Percentiles rank a stretch among this genome's conserved stretches.
Evolutionary conservation across 2,113 vertebrate species (phyloP).

Genomic region (Rallus limicola): DNA sequence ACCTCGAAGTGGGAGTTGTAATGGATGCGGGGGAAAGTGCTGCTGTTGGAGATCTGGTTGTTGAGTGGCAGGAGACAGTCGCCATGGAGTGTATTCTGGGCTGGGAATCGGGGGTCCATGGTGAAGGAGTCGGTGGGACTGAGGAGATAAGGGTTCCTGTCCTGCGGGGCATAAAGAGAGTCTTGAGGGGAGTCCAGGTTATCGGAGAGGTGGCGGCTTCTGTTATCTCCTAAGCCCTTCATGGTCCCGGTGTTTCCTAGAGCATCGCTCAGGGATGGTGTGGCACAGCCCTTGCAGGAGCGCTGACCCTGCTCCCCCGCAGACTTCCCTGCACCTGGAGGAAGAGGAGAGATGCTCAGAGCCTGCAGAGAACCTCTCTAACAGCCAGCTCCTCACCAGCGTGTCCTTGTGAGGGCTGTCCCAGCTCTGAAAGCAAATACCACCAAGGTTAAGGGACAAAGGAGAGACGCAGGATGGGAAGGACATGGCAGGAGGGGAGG

Average conservation of each 20-base stretch:
- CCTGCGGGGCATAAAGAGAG: constrained; percentile 84
- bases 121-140: constrained; percentile 91
- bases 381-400: not conserved
- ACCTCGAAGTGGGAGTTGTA: constrained; percentile 97
- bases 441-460: not conserved
- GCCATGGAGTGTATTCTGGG: constrained; percentile 80
- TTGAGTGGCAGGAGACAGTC: constrained; percentile 92
- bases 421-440: not conserved
- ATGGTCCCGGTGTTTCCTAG: constrained; percentile 81
- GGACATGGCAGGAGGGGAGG: not conserved
- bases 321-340: constrained; percentile 13
- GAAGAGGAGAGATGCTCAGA: constrained; percentile 30
- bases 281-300: not conserved
- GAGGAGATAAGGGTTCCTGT: constrained; percentile 90
- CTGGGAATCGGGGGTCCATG: constrained; percentile 84
- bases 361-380: not conserved
- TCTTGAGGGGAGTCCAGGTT: constrained; percentile 89
- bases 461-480: not conserved
- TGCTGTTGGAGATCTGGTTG: constrained; percentile 95
- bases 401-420: not conserved
- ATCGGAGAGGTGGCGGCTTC: constrained; percentile 90
- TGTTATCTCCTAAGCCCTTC: constrained; percentile 96
- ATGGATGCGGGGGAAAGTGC: constrained; percentile 96
- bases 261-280: constrained; percentile 59
- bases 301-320: not conserved